A percentile compares a stretch with the other conserved stretches of the same genome.
These are phyloP conservation scores for Echinarachnius parma DNA, from an alignment of 53 echinoderm and acorn worm species.

Conservation along the genomic window DNA sequence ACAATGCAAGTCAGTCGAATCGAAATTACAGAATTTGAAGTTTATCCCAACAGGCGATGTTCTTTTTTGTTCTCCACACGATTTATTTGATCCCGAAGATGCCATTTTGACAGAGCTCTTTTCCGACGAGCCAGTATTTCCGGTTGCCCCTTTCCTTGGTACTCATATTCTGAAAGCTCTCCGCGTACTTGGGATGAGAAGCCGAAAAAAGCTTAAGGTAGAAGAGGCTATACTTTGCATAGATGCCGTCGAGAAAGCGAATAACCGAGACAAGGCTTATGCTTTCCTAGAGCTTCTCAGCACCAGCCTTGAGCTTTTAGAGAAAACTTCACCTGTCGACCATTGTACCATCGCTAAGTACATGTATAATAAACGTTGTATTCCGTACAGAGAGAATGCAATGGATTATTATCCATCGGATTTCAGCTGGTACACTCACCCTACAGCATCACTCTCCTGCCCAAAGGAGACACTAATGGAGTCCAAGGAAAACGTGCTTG, in stretches of 20 bases:
- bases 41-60: conserved; percentile 54
- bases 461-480: too few relatives aligned
- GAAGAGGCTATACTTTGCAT: conserved; percentile 1
- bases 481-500: background rate
- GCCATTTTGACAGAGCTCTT: conserved; percentile 37
- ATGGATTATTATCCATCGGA: too few relatives aligned
- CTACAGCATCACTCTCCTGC: too few relatives aligned
- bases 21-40: conserved; percentile 24
- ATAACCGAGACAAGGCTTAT: background rate
- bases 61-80: conserved; percentile 22
- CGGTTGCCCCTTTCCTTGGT: conserved; percentile 10
- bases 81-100: conserved; percentile 59
- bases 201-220: background rate
- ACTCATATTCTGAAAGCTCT: background rate
- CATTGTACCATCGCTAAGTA: too few relatives aligned
- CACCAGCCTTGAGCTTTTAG: background rate
- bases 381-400: too few relatives aligned
- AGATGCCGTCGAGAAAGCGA: background rate
- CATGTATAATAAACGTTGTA: too few relatives aligned
- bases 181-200: conserved; percentile 20
- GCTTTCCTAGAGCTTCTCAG: conserved; percentile 2
- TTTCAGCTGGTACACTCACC: too few relatives aligned
- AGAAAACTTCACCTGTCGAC: too few relatives aligned
- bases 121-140: conserved; percentile 44
- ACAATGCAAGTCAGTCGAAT: background rate